Evolutionary conservation across 2,888 invertebrate genomes (phyloP).

Genomic region (Eilema depressum): DNA sequence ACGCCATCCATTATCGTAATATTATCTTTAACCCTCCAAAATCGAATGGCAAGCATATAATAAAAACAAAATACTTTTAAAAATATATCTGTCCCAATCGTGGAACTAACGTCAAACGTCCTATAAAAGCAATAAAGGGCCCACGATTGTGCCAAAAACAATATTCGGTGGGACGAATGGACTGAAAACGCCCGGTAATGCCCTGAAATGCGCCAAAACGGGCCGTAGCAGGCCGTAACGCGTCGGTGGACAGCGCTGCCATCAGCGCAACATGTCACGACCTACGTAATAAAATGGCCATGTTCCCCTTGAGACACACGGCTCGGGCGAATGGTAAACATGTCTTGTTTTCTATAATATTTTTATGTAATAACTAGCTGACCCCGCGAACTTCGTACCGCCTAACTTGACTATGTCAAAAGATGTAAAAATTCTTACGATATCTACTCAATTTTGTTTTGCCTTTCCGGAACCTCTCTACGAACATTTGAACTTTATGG

Average conservation of each 20-base stretch:
- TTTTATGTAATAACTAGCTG: too few species aligned
- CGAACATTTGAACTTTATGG: too few species aligned
- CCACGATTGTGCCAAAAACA: conserved; percentile 58
- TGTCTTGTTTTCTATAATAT: not conserved
- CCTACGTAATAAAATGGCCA: conserved; percentile 57
- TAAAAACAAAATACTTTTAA: conserved; percentile 39
- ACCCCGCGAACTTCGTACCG: too few species aligned
- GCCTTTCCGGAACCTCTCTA: too few species aligned
- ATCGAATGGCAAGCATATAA: conserved; percentile 15
- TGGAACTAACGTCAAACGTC: conserved; percentile 44
- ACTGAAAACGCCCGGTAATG: conserved; percentile 53
- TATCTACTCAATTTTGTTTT: too few species aligned
- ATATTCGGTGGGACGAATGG: conserved; percentile 57
- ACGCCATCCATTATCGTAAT: not conserved
- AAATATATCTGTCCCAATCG: conserved; percentile 38
- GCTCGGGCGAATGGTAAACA: conserved; percentile 12
- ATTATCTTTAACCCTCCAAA: conserved; percentile 11
- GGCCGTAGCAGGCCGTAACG: conserved; percentile 52
- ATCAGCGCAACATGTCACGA: conserved; percentile 66
- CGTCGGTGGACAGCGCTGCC: conserved; percentile 48
- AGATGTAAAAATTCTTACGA: too few species aligned
- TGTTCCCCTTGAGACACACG: conserved; percentile 31
- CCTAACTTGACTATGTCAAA: too few species aligned
- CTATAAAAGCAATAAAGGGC: conserved; percentile 57
- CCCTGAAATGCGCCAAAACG: conserved; percentile 45